These are phyloP conservation scores for Rhyzopertha dominica DNA, from an alignment of 1,140 invertebrate species.

Conservation along the genomic window DNA sequence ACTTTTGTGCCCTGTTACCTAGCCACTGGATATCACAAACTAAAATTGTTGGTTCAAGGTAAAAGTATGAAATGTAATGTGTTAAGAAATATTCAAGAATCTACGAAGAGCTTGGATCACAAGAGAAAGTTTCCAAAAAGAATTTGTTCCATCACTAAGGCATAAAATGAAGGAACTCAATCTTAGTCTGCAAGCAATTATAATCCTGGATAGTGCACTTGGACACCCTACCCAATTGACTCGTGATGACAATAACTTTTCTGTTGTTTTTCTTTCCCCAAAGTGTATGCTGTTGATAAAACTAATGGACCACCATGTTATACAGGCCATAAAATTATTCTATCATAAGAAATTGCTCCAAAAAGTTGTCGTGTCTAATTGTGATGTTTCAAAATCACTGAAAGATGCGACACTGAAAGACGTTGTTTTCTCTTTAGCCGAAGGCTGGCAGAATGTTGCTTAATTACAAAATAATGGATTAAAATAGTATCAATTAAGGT, in stretches of 20 bases:
- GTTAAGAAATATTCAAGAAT: no score
- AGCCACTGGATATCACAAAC: no score
- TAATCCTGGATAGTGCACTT: no score
- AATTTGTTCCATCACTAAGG: no score
- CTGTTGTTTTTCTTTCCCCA: conserved; percentile 7
- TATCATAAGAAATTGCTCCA: conserved; percentile 12
- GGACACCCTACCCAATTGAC: conserved; percentile 8
- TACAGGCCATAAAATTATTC: conserved; percentile 15
- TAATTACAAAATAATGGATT: conserved; percentile 9
- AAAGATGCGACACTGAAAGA: conserved; percentile 7
- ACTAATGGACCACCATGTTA: conserved; percentile 14
- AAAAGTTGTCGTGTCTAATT: conserved; percentile 10
- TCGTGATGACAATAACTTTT: conserved; percentile 11
- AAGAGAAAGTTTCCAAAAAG: no score
- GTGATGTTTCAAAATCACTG: conserved; percentile 7
- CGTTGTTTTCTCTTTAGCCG: conserved; percentile 4
- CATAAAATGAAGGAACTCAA: no score
- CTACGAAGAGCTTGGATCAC: no score
- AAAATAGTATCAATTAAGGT: no score
- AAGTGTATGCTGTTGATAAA: conserved; percentile 12
- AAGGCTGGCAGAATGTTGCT: conserved; percentile 7
- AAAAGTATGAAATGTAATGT: no score
- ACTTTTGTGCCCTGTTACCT: no score
- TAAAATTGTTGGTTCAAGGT: no score
- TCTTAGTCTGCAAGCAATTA: no score